phyloP scores from a whole-genome alignment of 1,140 invertebrate genomes.

The Brachionus calyciflorus region DNA sequence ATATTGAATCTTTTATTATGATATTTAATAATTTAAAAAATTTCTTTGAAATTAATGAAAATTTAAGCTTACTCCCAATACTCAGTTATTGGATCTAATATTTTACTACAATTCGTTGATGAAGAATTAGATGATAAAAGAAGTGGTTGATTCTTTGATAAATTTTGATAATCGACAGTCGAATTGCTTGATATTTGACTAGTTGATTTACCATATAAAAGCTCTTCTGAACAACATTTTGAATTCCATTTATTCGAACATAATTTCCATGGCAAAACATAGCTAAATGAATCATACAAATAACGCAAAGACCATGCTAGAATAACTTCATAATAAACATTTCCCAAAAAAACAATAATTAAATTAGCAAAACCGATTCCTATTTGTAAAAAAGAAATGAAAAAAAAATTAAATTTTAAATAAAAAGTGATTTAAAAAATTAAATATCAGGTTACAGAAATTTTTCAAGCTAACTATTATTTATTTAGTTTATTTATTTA shows the following conservation, averaged over 20 bases:
- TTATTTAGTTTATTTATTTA: conserved; percentile 8
- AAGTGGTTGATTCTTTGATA: background rate
- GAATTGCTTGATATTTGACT: too few species aligned
- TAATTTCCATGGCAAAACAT: conserved; percentile 44
- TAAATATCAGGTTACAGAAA: too few species aligned
- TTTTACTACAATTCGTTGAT: too few species aligned
- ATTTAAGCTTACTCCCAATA: conserved; percentile 32
- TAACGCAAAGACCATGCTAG: conserved; percentile 60
- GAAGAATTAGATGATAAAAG: background rate
- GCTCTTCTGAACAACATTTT: conserved; percentile 49
- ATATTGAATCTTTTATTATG: conserved; percentile 46
- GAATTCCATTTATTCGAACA: conserved; percentile 48
- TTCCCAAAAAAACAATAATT: conserved; percentile 68
- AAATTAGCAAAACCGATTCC: conserved; percentile 84
- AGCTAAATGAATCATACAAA: conserved; percentile 51
- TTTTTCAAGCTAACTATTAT: background rate
- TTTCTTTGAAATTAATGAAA: background rate
- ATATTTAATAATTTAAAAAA: background rate
- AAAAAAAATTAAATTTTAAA: background rate
- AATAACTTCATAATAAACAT: conserved; percentile 51
- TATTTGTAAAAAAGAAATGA: background rate
- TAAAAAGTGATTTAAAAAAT: too few species aligned
- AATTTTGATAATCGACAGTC: background rate
- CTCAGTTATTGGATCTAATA: conserved; percentile 24
- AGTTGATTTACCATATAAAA: conserved; percentile 19